Evolutionary conservation across 2,797 vertebrate species (phyloP).

Genomic region (Anniella stebbinsi): DNA sequence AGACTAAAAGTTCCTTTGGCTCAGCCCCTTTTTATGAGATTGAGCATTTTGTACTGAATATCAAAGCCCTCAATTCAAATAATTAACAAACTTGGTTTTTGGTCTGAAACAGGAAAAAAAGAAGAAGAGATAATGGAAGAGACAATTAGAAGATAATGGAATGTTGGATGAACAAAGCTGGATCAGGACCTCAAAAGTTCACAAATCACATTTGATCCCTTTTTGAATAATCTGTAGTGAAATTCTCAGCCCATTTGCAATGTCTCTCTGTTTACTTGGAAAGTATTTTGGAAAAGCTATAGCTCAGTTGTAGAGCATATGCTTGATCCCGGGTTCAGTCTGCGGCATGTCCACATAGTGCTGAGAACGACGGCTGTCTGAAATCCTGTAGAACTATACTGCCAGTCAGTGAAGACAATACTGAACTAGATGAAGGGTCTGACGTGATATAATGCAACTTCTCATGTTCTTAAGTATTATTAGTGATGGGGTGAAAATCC

Average conservation of each 20-base stretch:
- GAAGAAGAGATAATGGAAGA: constrained; percentile 41
- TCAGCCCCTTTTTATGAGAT: constrained; percentile 43
- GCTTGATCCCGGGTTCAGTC: not conserved
- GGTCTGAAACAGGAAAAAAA: constrained; percentile 38
- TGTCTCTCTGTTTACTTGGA: not conserved
- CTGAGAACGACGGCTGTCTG: not conserved
- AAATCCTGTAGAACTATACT: not conserved
- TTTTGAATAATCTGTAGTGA: not conserved
- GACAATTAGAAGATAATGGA: constrained; percentile 42
- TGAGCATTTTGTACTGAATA: constrained; percentile 32
- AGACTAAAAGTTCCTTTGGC: constrained; percentile 35
- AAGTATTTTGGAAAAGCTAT: not conserved
- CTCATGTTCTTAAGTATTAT: not conserved
- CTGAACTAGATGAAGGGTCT: not conserved
- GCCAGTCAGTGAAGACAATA: not conserved
- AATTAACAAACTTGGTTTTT: constrained; percentile 1
- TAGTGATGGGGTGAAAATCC: not conserved
- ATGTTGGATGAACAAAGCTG: constrained; percentile 24
- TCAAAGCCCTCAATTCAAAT: constrained; percentile 20
- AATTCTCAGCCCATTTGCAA: not conserved
- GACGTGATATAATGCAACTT: not conserved
- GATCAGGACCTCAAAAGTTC: constrained; percentile 24
- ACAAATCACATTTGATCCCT: not conserved
- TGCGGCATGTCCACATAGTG: not conserved
- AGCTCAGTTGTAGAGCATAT: not conserved